phyloP scores from a whole-genome alignment of 2,888 invertebrate species.

The Hirtodrosophila trivittata region DNA sequence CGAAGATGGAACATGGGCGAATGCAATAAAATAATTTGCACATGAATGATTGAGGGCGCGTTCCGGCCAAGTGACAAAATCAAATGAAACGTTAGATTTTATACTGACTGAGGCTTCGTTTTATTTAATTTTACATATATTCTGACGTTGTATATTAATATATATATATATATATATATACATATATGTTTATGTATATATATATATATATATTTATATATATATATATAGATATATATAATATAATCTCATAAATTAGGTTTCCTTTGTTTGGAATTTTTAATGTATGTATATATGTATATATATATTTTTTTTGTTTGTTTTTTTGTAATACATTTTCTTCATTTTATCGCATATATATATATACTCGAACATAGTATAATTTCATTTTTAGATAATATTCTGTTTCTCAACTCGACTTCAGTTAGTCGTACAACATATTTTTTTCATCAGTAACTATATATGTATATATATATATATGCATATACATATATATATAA shows the following conservation, averaged over 20 bases:
- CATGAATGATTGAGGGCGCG: constrained; percentile 16
- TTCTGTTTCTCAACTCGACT: constrained; percentile 48
- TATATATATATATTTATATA: constrained; percentile 33
- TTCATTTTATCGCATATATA: too few relatives aligned
- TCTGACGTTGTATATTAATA: constrained; percentile 43
- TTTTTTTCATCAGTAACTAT: constrained; percentile 48
- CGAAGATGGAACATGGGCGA: too few relatives aligned
- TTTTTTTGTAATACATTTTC: constrained; percentile 64
- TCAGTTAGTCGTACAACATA: constrained; percentile 40
- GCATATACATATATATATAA: constrained; percentile 48
- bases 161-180: constrained; percentile 45
- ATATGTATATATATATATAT: constrained; percentile 37
- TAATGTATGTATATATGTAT: constrained; percentile 56
- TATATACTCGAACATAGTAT: constrained; percentile 39
- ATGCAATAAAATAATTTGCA: too few relatives aligned
- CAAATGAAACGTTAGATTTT: constrained; percentile 66
- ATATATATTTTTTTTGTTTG: constrained; percentile 23
- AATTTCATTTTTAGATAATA: constrained; percentile 24
- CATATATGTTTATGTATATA: constrained; percentile 61
- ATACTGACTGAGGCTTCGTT: constrained; percentile 85
- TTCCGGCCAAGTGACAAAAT: constrained; percentile 35
- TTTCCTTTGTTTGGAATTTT: constrained; percentile 22
- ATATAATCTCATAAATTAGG: constrained; percentile 70
- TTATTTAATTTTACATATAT: constrained; percentile 78
- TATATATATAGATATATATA: too few relatives aligned